Evolutionary conservation across 1,140 invertebrate genomes (phyloP).

Genomic region (Saccostrea cuccullata): DNA sequence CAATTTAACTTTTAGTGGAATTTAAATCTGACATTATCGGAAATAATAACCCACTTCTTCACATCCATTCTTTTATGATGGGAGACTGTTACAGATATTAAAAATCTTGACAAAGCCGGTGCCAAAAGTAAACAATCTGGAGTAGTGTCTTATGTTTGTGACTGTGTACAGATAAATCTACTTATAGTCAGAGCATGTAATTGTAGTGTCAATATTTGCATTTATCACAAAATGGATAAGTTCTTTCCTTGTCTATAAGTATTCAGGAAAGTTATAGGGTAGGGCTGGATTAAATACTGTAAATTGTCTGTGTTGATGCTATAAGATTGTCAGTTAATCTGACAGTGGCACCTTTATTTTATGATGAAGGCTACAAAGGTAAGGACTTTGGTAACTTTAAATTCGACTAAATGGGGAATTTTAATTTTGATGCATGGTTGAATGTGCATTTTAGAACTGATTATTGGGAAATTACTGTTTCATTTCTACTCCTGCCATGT

Average conservation of each 20-base stretch:
- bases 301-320: neutral
- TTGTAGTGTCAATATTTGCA: constrained; percentile 28
- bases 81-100: neutral
- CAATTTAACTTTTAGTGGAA: neutral
- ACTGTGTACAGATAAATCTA: constrained; percentile 5
- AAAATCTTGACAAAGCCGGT: neutral
- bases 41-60: neutral
- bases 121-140: constrained; percentile 12
- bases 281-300: neutral
- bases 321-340: neutral
- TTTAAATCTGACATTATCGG: constrained; percentile 21
- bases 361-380: too few relatives aligned
- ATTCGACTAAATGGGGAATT: too few relatives aligned
- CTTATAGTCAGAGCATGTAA: neutral
- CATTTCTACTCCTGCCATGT: too few relatives aligned
- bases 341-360: neutral
- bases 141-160: neutral
- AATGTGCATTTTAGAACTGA: too few relatives aligned
- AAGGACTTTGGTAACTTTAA: too few relatives aligned
- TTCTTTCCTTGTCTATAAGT: neutral
- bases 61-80: constrained; percentile 15
- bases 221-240: neutral
- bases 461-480: too few relatives aligned
- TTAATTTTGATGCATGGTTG: too few relatives aligned
- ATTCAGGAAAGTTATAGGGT: neutral